Conservation (phyloP, 1,140 invertebrate genomes). For the Hesperophylax magnus region DNA sequence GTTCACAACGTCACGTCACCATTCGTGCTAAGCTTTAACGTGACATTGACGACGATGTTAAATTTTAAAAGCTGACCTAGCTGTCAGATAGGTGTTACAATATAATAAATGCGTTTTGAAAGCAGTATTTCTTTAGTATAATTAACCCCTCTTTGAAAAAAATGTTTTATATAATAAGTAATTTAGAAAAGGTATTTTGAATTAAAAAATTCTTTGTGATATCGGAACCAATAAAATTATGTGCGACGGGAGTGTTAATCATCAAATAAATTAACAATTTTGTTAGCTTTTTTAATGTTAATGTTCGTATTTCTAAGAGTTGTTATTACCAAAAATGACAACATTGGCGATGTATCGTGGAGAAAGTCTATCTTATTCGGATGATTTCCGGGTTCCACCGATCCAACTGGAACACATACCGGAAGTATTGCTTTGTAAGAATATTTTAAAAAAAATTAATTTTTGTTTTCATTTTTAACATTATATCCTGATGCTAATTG, state of each 20-base stretch:
- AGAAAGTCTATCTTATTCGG: conserved; percentile 70
- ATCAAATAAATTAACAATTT: not conserved
- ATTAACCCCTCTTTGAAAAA: too few relatives aligned
- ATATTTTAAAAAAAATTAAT: too few relatives aligned
- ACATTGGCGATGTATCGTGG: conserved; percentile 69
- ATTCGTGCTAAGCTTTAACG: too few relatives aligned
- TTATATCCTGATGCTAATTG: too few relatives aligned
- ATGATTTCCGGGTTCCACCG: conserved; percentile 75
- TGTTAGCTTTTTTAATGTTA: not conserved
- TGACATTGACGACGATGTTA: too few relatives aligned
- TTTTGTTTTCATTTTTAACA: not conserved
- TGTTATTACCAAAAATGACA: conserved; percentile 52
- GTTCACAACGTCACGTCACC: not conserved
- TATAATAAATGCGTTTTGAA: too few relatives aligned
- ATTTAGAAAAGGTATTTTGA: too few relatives aligned
- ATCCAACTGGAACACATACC: conserved; percentile 81
- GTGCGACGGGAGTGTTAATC: too few relatives aligned
- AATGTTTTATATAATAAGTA: too few relatives aligned
- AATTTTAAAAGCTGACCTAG: too few relatives aligned
- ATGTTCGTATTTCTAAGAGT: not conserved
- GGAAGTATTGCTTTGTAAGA: conserved; percentile 68
- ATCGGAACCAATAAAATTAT: not conserved
- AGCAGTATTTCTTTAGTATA: too few relatives aligned
- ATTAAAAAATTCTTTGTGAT: not conserved
- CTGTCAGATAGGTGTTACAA: too few relatives aligned